Percentiles rank a stretch among this genome's conserved stretches.
phyloP scores from a whole-genome alignment of 2,797 vertebrate genomes.

The Onychomys leucogaster region DNA sequence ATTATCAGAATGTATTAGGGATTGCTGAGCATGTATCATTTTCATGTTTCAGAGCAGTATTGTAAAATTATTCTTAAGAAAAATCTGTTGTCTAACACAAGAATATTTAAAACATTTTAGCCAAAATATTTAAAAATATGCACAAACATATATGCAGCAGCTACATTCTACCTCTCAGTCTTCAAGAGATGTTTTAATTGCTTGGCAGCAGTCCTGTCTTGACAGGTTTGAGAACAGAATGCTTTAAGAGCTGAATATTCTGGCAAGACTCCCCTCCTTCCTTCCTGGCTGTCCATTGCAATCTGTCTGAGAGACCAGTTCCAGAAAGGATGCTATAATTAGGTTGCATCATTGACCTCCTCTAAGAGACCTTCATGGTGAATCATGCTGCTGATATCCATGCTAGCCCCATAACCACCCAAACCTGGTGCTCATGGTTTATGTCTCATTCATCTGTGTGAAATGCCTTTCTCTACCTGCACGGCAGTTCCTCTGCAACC shows the following conservation, averaged over 20 bases:
- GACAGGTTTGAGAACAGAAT: conserved; percentile 23
- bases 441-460: background rate
- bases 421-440: background rate
- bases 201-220: conserved; percentile 25
- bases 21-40: background rate
- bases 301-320: conserved; percentile 26
- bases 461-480: background rate
- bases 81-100: background rate
- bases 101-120: conserved; percentile 15
- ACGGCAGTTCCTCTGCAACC: background rate
- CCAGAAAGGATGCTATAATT: conserved; percentile 45
- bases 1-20: background rate
- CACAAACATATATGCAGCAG: conserved; percentile 3
- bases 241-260: background rate
- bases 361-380: conserved; percentile 6
- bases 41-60: background rate
- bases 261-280: conserved; percentile 4
- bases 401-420: background rate
- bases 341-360: background rate
- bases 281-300: background rate
- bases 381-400: background rate
- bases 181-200: conserved; percentile 54
- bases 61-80: conserved; percentile 6
- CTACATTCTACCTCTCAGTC: background rate
- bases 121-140: conserved; percentile 50